These are phyloP conservation scores for Eurypyga helias DNA, from an alignment of 2,113 vertebrate species.

Conservation along the genomic window DNA sequence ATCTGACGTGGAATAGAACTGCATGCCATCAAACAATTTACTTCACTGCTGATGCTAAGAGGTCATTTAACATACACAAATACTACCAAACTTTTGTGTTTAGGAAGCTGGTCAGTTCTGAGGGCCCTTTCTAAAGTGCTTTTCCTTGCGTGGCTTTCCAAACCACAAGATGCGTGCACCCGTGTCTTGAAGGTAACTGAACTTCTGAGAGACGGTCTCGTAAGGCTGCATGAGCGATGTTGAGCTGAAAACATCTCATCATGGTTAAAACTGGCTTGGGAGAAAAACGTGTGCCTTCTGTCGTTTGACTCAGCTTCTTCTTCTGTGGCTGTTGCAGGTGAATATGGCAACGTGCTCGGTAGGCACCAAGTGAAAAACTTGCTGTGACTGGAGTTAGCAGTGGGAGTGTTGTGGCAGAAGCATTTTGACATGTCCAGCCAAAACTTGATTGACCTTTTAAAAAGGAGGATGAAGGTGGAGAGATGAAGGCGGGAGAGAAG, in stretches of 20 bases:
- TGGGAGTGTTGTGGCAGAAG: background rate
- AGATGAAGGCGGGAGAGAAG: background rate
- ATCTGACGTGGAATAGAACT: background rate
- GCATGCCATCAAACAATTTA: background rate
- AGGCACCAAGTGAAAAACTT: background rate
- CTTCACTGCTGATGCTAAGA: background rate
- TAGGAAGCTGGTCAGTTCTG: background rate
- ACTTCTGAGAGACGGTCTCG: background rate
- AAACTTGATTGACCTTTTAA: background rate
- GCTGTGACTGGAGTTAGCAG: background rate
- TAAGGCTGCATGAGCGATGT: background rate
- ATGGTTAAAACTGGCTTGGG: background rate
- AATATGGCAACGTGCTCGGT: background rate
- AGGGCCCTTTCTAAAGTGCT: background rate
- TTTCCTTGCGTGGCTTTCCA: background rate
- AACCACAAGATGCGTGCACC: too few relatives aligned
- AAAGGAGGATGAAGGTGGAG: fast-evolving
- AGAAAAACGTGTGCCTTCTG: background rate
- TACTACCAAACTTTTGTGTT: background rate
- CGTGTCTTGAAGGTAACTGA: background rate
- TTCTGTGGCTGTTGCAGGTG: background rate
- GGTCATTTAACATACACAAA: background rate
- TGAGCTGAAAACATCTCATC: background rate
- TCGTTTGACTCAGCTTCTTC: background rate
- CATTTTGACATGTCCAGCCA: background rate